A percentile compares a stretch with the other conserved stretches of the same genome.
phyloP scores from a whole-genome alignment of 2,888 invertebrate genomes.

The Patella ulyssiponensis region DNA sequence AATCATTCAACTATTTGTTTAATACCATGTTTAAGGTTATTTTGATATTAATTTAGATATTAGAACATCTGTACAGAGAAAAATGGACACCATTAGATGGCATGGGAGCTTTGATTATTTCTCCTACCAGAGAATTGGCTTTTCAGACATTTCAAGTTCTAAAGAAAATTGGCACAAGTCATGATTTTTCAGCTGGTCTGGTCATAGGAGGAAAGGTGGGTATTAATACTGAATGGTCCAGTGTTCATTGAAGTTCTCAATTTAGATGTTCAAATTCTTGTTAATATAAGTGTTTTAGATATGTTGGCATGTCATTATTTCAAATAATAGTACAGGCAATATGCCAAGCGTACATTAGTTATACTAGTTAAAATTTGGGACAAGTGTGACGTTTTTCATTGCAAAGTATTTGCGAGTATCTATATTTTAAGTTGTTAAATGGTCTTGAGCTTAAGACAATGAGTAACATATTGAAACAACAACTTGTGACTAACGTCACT shows the following conservation, averaged over 20 bases:
- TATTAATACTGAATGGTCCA: background rate
- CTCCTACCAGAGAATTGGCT: constrained; percentile 96
- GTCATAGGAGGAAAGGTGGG: constrained; percentile 81
- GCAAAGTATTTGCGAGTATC: background rate
- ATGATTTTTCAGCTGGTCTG: constrained; percentile 95
- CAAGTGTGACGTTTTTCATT: too few species aligned
- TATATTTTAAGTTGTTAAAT: background rate
- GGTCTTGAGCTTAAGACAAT: background rate
- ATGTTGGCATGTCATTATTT: background rate
- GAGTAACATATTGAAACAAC: too few species aligned
- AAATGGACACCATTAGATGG: constrained; percentile 93
- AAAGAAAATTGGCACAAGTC: constrained; percentile 86
- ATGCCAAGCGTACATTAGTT: too few species aligned
- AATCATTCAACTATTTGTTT: background rate
- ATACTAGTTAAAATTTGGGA: too few species aligned
- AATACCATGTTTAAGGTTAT: background rate
- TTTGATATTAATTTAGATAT: constrained; percentile 63
- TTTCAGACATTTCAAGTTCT: constrained; percentile 96
- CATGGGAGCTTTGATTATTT: constrained; percentile 93
- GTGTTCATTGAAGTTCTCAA: too few species aligned
- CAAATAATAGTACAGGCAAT: background rate
- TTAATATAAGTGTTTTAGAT: too few species aligned
- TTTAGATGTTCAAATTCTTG: too few species aligned
- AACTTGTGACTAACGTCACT: too few species aligned
- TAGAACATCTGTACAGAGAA: constrained; percentile 79